A percentile compares a stretch with the other conserved stretches of the same genome.
Conservation (phyloP, 2,797 vertebrate species). For the Sebastolobus altivelis region DNA sequence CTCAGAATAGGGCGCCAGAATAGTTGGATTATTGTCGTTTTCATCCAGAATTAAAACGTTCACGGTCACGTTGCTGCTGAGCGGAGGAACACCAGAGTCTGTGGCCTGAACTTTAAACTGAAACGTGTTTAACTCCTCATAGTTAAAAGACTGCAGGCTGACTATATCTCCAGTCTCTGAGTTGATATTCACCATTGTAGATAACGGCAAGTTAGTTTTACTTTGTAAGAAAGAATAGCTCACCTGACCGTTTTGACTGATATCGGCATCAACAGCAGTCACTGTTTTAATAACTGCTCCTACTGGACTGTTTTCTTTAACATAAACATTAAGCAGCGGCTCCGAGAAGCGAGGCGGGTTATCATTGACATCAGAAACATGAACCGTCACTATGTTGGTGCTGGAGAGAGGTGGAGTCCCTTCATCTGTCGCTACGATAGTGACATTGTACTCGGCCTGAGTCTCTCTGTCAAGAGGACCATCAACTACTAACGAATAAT, state of each 20-base stretch:
- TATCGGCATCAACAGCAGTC: conserved; percentile 78
- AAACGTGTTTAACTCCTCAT: conserved; percentile 56
- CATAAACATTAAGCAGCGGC: conserved; percentile 70
- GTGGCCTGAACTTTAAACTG: conserved; percentile 63
- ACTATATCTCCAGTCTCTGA: conserved; percentile 54
- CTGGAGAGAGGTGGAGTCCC: conserved; percentile 76
- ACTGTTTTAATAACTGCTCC: conserved; percentile 74
- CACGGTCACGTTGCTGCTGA: conserved; percentile 62
- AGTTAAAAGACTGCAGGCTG: conserved; percentile 43
- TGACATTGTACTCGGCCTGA: conserved; percentile 51
- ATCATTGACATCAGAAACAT: conserved; percentile 85
- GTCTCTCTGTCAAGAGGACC: conserved; percentile 69
- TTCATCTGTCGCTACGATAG: conserved; percentile 66
- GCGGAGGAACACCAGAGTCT: conserved; percentile 66
- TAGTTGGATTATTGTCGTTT: conserved; percentile 74
- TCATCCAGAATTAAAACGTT: conserved; percentile 67
- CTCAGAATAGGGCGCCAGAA: conserved; percentile 70
- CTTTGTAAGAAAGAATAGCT: conserved; percentile 73
- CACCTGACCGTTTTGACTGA: conserved; percentile 72
- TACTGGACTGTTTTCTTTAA: conserved; percentile 84
- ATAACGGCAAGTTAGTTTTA: not conserved
- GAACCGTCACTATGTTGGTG: conserved; percentile 58
- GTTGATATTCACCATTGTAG: conserved; percentile 69
- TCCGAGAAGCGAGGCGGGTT: conserved; percentile 81
- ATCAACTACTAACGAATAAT: conserved; percentile 70